Percentiles rank a stretch among this genome's conserved stretches.
These are phyloP conservation scores for Patella pellucida DNA, from an alignment of 2,888 invertebrate genomes.

Conservation along the genomic window DNA sequence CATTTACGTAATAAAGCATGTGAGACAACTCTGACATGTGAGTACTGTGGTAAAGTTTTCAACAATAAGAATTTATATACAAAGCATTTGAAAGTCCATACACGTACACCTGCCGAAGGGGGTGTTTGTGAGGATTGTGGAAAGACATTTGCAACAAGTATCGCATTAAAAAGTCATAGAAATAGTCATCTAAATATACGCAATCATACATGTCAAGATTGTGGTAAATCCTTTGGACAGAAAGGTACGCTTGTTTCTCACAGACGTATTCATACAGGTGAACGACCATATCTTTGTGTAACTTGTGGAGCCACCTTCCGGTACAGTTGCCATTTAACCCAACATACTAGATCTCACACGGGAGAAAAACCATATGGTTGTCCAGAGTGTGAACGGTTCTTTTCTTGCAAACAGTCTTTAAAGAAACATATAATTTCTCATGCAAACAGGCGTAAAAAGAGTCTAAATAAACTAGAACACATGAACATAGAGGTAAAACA, in stretches of 20 bases:
- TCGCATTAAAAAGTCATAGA: conserved; percentile 4
- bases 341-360: conserved; percentile 18
- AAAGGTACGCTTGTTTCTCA: conserved; percentile 11
- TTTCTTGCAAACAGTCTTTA: not conserved
- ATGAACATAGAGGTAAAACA: not conserved
- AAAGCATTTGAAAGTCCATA: not conserved
- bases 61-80: not conserved
- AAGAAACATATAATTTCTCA: conserved; percentile 1
- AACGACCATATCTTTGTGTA: conserved; percentile 18
- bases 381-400: not conserved
- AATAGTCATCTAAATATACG: conserved; percentile 14
- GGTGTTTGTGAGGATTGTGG: conserved; percentile 13
- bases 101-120: not conserved
- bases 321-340: conserved; percentile 13
- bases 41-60: not conserved
- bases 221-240: conserved; percentile 17
- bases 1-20: not conserved
- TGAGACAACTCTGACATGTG: not conserved
- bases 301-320: conserved; percentile 21
- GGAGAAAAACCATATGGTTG: conserved; percentile 15
- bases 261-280: conserved; percentile 21
- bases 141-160: not conserved
- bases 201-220: conserved; percentile 17
- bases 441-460: not conserved
- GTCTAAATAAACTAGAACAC: not conserved